Evolutionary conservation across 2,113 vertebrate genomes (phyloP), one percentile per base, ranked within the genome.

Genomic region (Ageneiosus marmoratus): DNA sequence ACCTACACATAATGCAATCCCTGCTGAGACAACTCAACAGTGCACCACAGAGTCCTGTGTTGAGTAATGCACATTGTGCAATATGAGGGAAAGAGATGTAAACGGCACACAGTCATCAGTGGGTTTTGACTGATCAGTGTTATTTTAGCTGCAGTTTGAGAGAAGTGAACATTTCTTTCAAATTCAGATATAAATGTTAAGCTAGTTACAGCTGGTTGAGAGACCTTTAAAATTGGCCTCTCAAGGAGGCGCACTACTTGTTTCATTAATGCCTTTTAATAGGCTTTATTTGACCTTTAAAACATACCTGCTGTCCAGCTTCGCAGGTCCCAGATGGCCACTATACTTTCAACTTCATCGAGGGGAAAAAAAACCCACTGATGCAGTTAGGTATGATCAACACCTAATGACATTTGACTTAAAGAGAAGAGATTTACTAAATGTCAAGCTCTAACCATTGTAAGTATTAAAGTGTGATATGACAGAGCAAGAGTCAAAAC

Each of bases 51-150:
- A 73, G 70, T 58, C 67, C 44, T 75, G 67, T 72, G 62, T 56
- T 55, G 20, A 77, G 41, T 81, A 37, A 62, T 81, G 75, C 82
- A 72, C 32, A 63, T 55, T 72, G 63, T 87, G 67, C 55, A 37
- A 41, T 75, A 50, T 82, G 76, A 70, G 69, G 18, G 46, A 62
- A 58, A 70, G 51, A 46, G 37, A 74, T 50, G 73, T 80, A 51
- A 87, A 77, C 76, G 55, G 63, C 82, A 69, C 56, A 29, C 13
- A 44, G 50, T 56, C 74, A 41, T 75, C 67, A 60, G 83, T 80
- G 70, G 44, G 29, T 82, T 85, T 83, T 83, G 83, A 85, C 77
- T 81, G 77, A 80, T 87, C 86, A 87, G 86, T 87, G 84, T 87
- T 87, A 87, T 80, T 80, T 85, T 50, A 85, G 56, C 63, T 55